Evolutionary conservation across 2,888 invertebrate species (phyloP).

Genomic region (Philonicus albiceps): DNA sequence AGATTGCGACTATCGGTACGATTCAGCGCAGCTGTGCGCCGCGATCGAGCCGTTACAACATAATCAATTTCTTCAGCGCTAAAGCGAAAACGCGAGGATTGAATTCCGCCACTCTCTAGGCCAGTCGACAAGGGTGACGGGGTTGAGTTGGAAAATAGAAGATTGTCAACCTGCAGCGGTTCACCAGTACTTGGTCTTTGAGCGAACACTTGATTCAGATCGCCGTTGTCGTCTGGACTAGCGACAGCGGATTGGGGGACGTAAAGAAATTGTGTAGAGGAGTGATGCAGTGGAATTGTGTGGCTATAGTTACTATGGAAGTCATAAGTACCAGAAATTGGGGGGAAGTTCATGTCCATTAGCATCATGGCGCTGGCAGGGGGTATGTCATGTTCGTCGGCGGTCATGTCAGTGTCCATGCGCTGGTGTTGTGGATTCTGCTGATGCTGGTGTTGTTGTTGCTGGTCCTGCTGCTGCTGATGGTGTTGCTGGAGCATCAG

Average conservation of each 20-base stretch:
- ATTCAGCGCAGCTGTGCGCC: constrained; percentile 54
- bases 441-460: constrained; percentile 50
- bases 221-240: constrained; percentile 49
- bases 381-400: background rate
- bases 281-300: constrained; percentile 18
- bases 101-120: constrained; percentile 25
- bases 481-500: constrained; percentile 48
- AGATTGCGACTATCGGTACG: constrained; percentile 48
- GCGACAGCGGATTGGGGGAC: background rate
- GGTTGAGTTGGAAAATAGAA: background rate
- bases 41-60: constrained; percentile 53
- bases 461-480: constrained; percentile 45
- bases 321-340: constrained; percentile 59
- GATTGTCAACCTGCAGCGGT: background rate
- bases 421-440: constrained; percentile 48
- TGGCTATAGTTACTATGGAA: constrained; percentile 39
- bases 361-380: constrained; percentile 47
- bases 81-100: constrained; percentile 39
- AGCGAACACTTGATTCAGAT: constrained; percentile 7
- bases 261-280: constrained; percentile 43
- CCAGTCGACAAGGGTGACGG: constrained; percentile 27
- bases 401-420: constrained; percentile 48
- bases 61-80: constrained; percentile 53
- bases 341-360: constrained; percentile 58
- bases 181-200: background rate